A percentile compares a stretch with the other conserved stretches of the same genome.
Conservation (phyloP, 2,888 invertebrate genomes). For the Sesia apiformis region DNA sequence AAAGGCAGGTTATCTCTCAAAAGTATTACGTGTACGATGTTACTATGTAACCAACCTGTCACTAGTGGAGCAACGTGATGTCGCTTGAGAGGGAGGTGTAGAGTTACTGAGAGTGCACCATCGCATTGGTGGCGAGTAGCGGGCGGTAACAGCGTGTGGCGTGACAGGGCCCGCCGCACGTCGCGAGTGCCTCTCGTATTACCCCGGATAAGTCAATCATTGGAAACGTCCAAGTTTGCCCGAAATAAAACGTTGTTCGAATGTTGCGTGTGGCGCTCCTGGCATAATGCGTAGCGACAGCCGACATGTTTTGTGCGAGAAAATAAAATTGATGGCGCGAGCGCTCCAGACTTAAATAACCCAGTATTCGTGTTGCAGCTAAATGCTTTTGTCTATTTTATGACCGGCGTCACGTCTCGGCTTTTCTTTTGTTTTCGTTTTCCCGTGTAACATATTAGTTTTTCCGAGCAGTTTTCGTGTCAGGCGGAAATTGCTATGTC, state of each 20-base stretch:
- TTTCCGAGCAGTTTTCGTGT: slow-evolving; percentile 48
- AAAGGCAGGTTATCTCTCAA: not conserved
- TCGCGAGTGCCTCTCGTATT: slow-evolving; percentile 65
- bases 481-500: slow-evolving; percentile 51
- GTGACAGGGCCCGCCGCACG: slow-evolving; percentile 13
- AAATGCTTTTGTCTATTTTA: slow-evolving; percentile 71
- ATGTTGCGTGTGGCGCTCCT: slow-evolving; percentile 67
- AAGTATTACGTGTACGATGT: not conserved
- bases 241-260: slow-evolving; percentile 66
- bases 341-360: slow-evolving; percentile 67
- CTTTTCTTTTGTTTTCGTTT: slow-evolving; percentile 42
- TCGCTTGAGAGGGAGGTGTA: not conserved
- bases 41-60: not conserved
- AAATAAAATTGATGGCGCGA: slow-evolving; percentile 72
- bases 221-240: slow-evolving; percentile 66
- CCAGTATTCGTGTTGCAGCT: slow-evolving; percentile 58
- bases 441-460: slow-evolving; percentile 55
- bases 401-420: slow-evolving; percentile 51
- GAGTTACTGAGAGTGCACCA: not conserved
- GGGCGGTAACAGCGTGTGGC: slow-evolving; percentile 6
- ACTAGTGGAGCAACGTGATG: not conserved
- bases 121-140: not conserved
- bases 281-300: slow-evolving; percentile 69
- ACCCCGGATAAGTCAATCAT: slow-evolving; percentile 75
- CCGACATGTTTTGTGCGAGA: slow-evolving; percentile 73